Evolutionary conservation across 2,797 vertebrate genomes (phyloP).

Genomic region (Allobates femoralis): DNA sequence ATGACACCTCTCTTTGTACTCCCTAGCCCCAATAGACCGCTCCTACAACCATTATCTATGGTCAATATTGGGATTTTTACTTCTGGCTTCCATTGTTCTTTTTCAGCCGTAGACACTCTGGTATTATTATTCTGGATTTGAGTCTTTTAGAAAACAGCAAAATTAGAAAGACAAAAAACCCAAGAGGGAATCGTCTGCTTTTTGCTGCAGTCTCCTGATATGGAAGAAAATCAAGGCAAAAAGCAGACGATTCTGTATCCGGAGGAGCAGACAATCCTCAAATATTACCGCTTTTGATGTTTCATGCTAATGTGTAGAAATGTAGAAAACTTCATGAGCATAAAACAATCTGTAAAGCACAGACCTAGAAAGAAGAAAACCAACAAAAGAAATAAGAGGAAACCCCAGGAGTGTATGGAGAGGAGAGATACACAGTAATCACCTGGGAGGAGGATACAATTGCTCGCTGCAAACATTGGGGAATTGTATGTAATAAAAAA

Average conservation of each 20-base stretch:
- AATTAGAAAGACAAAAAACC: too few species aligned
- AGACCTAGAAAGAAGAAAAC: neutral
- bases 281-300: too few species aligned
- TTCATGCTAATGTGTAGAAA: neutral
- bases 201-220: too few species aligned
- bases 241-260: too few species aligned
- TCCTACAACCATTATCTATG: too few species aligned
- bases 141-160: neutral
- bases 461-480: neutral
- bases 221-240: too few species aligned
- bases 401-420: neutral
- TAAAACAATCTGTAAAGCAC: neutral
- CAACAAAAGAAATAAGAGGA: neutral
- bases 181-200: too few species aligned
- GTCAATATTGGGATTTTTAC: too few species aligned
- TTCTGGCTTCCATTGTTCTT: neutral
- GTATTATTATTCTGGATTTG: neutral
- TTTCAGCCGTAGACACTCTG: neutral
- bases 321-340: neutral
- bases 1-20: too few species aligned
- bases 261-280: too few species aligned
- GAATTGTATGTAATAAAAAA: neutral
- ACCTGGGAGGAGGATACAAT: neutral
- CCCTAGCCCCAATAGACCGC: too few species aligned
- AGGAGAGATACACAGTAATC: neutral